Conservation (phyloP, 1,140 invertebrate genomes). For the Drosophila orosa region DNA sequence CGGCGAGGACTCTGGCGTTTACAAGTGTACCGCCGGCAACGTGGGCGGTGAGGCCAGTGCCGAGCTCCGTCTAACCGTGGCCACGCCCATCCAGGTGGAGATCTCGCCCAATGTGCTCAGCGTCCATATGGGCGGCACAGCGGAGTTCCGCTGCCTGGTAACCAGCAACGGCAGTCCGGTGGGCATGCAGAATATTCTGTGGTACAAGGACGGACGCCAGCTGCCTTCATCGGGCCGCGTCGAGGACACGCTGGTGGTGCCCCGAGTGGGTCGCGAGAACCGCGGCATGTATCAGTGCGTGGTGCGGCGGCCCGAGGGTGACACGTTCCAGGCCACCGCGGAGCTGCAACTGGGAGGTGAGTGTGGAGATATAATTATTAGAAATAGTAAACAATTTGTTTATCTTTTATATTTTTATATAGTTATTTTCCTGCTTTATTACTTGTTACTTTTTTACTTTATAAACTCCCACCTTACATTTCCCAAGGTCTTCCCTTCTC, state of each 20-base stretch:
- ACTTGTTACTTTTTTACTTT: background rate
- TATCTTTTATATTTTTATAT: background rate
- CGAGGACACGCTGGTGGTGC: conserved; percentile 88
- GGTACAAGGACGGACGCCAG: conserved; percentile 91
- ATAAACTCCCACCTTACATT: background rate
- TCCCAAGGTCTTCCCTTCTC: background rate
- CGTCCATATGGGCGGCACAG: conserved; percentile 91
- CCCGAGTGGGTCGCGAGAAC: conserved; percentile 90
- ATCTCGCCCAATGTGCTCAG: conserved; percentile 89
- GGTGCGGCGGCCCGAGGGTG: conserved; percentile 89
- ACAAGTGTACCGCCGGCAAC: conserved; percentile 89
- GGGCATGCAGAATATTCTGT: conserved; percentile 85
- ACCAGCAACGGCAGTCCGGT: conserved; percentile 84
- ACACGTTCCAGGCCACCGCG: conserved; percentile 91
- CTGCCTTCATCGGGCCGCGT: conserved; percentile 87
- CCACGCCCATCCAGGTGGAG: conserved; percentile 89
- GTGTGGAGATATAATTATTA: conserved; percentile 33
- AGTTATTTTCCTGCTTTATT: background rate
- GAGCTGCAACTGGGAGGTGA: conserved; percentile 92
- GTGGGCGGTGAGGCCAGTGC: conserved; percentile 89
- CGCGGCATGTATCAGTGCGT: conserved; percentile 95
- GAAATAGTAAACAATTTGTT: background rate
- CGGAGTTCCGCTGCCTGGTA: conserved; percentile 90
- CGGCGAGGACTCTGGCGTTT: conserved; percentile 88
- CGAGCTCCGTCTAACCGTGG: conserved; percentile 88